phyloP scores from a whole-genome alignment of 2,888 invertebrate genomes.

The Eurytoma californica region DNA sequence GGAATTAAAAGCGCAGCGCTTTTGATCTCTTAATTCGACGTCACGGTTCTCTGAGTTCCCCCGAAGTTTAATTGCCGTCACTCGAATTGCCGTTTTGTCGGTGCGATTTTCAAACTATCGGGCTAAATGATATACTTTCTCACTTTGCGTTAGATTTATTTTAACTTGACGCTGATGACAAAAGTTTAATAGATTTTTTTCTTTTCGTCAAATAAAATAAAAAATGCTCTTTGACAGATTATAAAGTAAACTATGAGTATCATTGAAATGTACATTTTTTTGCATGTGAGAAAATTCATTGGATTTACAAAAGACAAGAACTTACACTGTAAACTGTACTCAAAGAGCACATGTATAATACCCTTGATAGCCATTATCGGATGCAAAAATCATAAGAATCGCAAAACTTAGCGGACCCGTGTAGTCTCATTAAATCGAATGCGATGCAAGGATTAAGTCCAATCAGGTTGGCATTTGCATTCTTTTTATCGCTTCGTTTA shows the following conservation, averaged over 20 bases:
- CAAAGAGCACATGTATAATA: constrained; percentile 10
- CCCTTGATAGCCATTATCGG: constrained; percentile 13
- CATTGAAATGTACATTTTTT: neutral
- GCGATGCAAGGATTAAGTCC: constrained; percentile 47
- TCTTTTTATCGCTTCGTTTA: constrained; percentile 44
- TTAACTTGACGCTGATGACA: too few relatives aligned
- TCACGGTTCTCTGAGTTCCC: neutral
- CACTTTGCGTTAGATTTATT: too few relatives aligned
- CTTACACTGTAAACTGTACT: neutral
- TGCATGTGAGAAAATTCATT: neutral
- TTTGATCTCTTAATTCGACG: constrained; percentile 5
- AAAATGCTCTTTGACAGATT: neutral
- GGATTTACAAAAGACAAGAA: neutral
- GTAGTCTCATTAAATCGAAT: constrained; percentile 48
- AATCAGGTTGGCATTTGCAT: constrained; percentile 36
- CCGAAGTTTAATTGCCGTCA: neutral
- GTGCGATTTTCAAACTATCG: neutral
- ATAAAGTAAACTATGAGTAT: too few relatives aligned
- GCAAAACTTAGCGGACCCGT: constrained; percentile 44
- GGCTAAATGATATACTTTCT: too few relatives aligned
- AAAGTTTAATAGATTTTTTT: too few relatives aligned
- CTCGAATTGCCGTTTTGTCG: neutral
- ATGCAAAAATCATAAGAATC: constrained; percentile 40
- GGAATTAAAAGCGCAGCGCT: constrained; percentile 35
- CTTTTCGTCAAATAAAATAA: neutral